A percentile compares a stretch with the other conserved stretches of the same genome.
These are phyloP conservation scores for Tiaroga cobitis DNA, from an alignment of 2,797 vertebrate species.

Conservation along the genomic window DNA sequence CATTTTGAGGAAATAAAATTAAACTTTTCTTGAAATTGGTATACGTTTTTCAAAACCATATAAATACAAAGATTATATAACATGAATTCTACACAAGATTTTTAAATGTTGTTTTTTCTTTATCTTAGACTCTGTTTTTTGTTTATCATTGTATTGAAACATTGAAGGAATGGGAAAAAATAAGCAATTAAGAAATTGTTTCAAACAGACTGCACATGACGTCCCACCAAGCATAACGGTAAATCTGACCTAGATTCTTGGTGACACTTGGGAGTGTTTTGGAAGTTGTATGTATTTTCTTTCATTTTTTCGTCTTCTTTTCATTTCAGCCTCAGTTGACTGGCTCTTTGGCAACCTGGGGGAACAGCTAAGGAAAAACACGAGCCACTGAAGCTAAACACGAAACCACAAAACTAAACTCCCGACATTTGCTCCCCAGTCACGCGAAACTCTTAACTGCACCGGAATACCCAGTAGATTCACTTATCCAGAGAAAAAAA, in stretches of 20 bases:
- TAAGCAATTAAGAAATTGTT: not conserved
- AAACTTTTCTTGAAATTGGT: not conserved
- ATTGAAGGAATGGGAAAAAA: not conserved
- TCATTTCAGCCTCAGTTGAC: conserved; percentile 36
- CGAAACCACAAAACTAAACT: conserved; percentile 46
- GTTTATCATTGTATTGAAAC: not conserved
- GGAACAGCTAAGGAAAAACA: conserved; percentile 50
- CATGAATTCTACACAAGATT: not conserved
- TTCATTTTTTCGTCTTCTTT: conserved; percentile 19
- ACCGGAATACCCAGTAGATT: not conserved
- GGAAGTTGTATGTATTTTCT: conserved; percentile 25
- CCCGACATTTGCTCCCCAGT: conserved; percentile 17
- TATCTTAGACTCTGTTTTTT: not conserved
- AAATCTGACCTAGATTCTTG: conserved; percentile 33
- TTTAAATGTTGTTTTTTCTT: not conserved
- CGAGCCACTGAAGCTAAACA: conserved; percentile 52
- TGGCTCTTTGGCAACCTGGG: conserved; percentile 41
- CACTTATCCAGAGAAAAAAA: not conserved
- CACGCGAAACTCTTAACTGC: conserved; percentile 12
- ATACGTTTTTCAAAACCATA: not conserved
- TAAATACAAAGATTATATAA: not conserved
- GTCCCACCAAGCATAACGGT: conserved; percentile 1
- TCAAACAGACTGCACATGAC: not conserved
- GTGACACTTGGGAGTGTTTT: conserved; percentile 38
- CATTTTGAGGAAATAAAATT: not conserved